Base-by-base conservation (phyloP, 2,888 invertebrate species). In the Psylliodes chrysocephalus region DNA sequence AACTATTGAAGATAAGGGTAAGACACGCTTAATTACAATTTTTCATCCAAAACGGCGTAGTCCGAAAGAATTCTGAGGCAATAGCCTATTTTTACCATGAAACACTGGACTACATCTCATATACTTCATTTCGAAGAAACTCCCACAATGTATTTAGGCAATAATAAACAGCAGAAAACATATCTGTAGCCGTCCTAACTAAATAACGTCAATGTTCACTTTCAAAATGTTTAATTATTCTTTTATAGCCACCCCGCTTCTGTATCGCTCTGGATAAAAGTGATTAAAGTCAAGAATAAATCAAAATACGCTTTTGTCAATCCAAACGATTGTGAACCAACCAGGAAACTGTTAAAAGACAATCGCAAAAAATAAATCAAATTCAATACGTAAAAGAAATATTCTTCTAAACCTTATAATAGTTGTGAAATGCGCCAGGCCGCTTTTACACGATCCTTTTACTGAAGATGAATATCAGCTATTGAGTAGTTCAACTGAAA, bases 171-270 rank as follows among this genome's bases (percentile, higher is more conserved):
- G 68, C 73, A 73, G 68, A 49, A 71, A 71, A 69, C 73, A 72
- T 72, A 73, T 73, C 71, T 56, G 64, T 53, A 64, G 68, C 73
- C 73, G 71, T 71, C 71, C 73, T 62, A 10, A n/a, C n/a, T 55
- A 49, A 54, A 2, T 22, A 60, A 52, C 15, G 71, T 71, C 68
- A 69, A 68, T 71, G 65, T 67, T 40, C 12, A 28, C 25, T 49
- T 0, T 18, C 17, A 55, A 25, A 4, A 14, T 19, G 28, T 44
- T 17, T 55, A 7, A 42, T n/a, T n/a, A n/a, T 46, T 69, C 56
- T 68, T 52, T 66, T 66, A 56, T 64, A 68, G 66, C 66, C 28
- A 28, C 35, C 52, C 61, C 47, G 61, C 63, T 63, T 64, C 63
- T 63, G 55, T 55, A 60, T 56, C 67, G 49, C 15, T 30, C 15